phyloP scores from a whole-genome alignment of 1,140 invertebrate species.

The Heliothis subflexa region DNA sequence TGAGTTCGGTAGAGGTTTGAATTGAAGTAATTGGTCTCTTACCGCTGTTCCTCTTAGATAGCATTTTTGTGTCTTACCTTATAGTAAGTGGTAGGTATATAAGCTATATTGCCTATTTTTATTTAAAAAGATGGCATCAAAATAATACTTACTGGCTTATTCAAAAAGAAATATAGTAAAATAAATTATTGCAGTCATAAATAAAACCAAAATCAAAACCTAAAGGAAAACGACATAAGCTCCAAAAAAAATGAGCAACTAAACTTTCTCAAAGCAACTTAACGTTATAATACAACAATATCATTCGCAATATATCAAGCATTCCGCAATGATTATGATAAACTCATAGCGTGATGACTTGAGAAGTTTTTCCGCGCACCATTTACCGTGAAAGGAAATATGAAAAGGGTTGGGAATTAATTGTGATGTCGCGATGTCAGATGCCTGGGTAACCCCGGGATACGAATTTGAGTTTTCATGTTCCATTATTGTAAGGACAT shows the following conservation, averaged over 20 bases:
- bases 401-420: conserved; percentile 59
- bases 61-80: too few relatives aligned
- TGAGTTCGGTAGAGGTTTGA: not conserved
- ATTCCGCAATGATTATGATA: conserved; percentile 39
- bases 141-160: too few relatives aligned
- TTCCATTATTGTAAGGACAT: conserved; percentile 25
- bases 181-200: too few relatives aligned
- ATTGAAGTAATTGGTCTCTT: too few relatives aligned
- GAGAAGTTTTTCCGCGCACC: conserved; percentile 58
- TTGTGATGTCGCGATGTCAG: conserved; percentile 58
- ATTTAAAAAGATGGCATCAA: too few relatives aligned
- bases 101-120: too few relatives aligned
- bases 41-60: too few relatives aligned
- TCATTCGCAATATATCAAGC: conserved; percentile 10
- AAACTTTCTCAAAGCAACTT: not conserved
- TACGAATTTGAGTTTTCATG: conserved; percentile 38
- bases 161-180: too few relatives aligned
- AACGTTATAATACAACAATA: conserved; percentile 4
- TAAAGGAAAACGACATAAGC: not conserved
- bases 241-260: not conserved
- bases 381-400: conserved; percentile 57
- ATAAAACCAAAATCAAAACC: too few relatives aligned
- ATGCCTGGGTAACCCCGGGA: conserved; percentile 46
- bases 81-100: too few relatives aligned
- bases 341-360: conserved; percentile 46